These are phyloP conservation scores for Rhagoletis pomonella DNA, from an alignment of 1,140 invertebrate genomes.

Conservation along the genomic window DNA sequence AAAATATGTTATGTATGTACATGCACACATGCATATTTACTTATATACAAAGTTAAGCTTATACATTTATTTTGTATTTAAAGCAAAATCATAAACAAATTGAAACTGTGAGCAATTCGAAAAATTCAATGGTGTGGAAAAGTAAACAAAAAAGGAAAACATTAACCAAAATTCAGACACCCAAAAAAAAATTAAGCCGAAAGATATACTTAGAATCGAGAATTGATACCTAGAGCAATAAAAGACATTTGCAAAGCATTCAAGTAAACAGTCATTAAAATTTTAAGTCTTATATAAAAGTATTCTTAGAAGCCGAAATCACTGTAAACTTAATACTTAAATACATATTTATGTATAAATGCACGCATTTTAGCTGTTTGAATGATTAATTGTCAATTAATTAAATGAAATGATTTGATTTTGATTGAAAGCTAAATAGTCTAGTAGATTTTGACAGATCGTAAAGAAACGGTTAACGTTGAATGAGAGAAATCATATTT, in stretches of 20 bases:
- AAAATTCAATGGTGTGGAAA: constrained; percentile 50
- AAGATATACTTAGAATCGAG: not conserved
- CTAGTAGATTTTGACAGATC: not conserved
- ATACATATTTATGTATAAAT: constrained; percentile 54
- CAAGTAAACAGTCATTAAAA: not conserved
- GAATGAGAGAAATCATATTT: not conserved
- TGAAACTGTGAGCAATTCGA: constrained; percentile 54
- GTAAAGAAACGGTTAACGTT: no score
- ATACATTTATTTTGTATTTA: not conserved
- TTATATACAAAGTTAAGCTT: constrained; percentile 13
- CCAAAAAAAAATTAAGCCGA: no score
- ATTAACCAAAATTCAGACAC: constrained; percentile 64
- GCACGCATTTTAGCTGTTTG: constrained; percentile 57
- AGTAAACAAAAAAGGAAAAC: constrained; percentile 62
- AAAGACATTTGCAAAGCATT: constrained; percentile 8
- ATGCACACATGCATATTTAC: not conserved
- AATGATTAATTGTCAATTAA: constrained; percentile 58
- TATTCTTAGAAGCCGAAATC: constrained; percentile 42
- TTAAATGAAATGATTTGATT: constrained; percentile 51
- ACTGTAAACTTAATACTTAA: not conserved
- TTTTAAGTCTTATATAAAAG: constrained; percentile 14
- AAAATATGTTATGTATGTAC: not conserved
- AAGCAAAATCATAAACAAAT: constrained; percentile 61
- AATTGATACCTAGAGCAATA: constrained; percentile 28
- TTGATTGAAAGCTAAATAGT: constrained; percentile 6